Conservation (phyloP, 2,888 invertebrate species). For the Choreutis nemorana region DNA sequence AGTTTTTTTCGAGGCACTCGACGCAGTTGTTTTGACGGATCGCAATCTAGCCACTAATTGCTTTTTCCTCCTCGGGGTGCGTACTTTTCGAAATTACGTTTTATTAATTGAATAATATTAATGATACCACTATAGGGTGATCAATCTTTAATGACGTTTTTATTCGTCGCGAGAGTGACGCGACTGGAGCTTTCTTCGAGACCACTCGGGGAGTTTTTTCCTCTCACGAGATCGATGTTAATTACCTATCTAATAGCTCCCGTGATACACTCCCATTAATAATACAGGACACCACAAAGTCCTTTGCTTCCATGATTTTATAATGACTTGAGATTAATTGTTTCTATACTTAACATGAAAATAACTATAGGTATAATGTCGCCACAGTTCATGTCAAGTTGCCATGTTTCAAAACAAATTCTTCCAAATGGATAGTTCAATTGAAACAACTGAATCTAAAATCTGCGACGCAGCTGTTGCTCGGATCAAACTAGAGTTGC, state of each 20-base stretch:
- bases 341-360: too few species aligned
- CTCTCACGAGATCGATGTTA: slow-evolving; percentile 48
- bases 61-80: slow-evolving; percentile 62
- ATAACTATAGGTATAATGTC: too few species aligned
- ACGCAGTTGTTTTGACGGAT: slow-evolving; percentile 66
- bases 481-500: slow-evolving; percentile 28
- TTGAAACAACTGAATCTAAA: slow-evolving; percentile 41
- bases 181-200: slow-evolving; percentile 32
- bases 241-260: slow-evolving; percentile 64
- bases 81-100: slow-evolving; percentile 59
- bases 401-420: slow-evolving; percentile 7
- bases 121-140: slow-evolving; percentile 59
- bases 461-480: slow-evolving; percentile 50
- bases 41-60: slow-evolving; percentile 67
- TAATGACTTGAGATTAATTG: slow-evolving; percentile 60
- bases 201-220: slow-evolving; percentile 25
- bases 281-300: slow-evolving; percentile 50
- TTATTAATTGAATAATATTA: slow-evolving; percentile 68
- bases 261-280: slow-evolving; percentile 66
- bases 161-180: slow-evolving; percentile 54
- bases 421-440: slow-evolving; percentile 41
- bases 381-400: too few species aligned
- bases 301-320: slow-evolving; percentile 53
- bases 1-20: slow-evolving; percentile 46
- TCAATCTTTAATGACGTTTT: slow-evolving; percentile 65